Base-by-base conservation (phyloP, 2,888 invertebrate species). In the Stenchaetothrips biformis region DNA sequence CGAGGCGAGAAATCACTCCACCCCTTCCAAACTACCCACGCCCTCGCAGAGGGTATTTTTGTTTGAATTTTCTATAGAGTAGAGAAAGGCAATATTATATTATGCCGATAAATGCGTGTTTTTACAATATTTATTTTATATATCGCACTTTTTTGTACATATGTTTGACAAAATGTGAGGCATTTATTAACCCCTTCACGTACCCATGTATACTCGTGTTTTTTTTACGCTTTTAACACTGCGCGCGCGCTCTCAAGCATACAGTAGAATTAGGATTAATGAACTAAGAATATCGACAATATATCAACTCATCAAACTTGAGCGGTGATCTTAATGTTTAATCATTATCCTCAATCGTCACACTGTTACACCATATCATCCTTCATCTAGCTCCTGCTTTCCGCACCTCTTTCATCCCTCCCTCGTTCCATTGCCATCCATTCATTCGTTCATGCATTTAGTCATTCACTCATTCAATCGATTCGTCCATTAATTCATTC, bases 401-500 rank as follows among this genome's bases (percentile, higher is more conserved):
- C 59, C 59, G 18, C 59, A 59, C 13, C 16, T 53, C 59, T 18
- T 37, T 37, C 37, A 4, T 37, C 37, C 37, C 37, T 77, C 77
- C 48, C 48, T 77, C 37, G 48, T 79, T 79, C 62, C 59, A 37
- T 80, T n/a, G n/a, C n/a, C 62, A 62, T 27, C 78, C 48, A 48
- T n/a, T 81, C 25, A 78, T 79, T 81, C 79, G 53, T 79, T 62
- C 77, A 62, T 62, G n/a, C 62, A 62, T 27, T 80, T 59, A 48
- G n/a, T 81, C 25, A 78, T 79, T 81, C 79, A 79, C 74, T 62
- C 77, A 62, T 62, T 27, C 80, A 81, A 80, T 80, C 79, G 80
- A 27, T 77, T 27, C 27, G 79, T 77, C 80, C 78, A 78, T 48
- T 9, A 27, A 48, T 74, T 81, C 48, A 79, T 25, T 81, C 62